Conservation (phyloP, 2,888 invertebrate genomes). For the Spialia ferax region DNA sequence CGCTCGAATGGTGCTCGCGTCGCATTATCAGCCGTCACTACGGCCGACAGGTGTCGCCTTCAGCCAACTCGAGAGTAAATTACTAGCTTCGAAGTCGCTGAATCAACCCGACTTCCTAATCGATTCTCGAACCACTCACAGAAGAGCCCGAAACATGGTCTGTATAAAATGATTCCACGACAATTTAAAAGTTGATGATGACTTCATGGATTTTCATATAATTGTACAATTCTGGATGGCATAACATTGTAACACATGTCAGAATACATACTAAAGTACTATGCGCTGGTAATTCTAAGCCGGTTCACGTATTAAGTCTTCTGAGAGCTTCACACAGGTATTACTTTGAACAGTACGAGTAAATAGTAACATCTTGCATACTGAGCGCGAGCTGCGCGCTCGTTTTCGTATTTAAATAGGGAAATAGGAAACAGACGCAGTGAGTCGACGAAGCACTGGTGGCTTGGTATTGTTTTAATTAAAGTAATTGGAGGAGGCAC, state of each 20-base stretch:
- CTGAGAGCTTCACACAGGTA: slow-evolving; percentile 51
- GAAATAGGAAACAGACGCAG: slow-evolving; percentile 84
- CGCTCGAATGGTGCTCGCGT: slow-evolving; percentile 79
- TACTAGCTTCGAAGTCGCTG: slow-evolving; percentile 83
- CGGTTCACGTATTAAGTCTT: slow-evolving; percentile 20
- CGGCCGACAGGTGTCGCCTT: slow-evolving; percentile 85
- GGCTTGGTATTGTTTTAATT: slow-evolving; percentile 86
- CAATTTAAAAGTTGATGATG: slow-evolving; percentile 43
- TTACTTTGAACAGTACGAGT: slow-evolving; percentile 58
- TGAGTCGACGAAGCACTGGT: slow-evolving; percentile 82
- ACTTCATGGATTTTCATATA: slow-evolving; percentile 24
- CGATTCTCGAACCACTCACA: slow-evolving; percentile 77
- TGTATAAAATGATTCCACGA: slow-evolving; percentile 59
- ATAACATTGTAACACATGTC: too few relatives aligned
- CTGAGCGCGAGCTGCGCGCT: slow-evolving; percentile 77
- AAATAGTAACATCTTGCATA: slow-evolving; percentile 80
- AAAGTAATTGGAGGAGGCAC: slow-evolving; percentile 86
- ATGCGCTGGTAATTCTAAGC: not conserved
- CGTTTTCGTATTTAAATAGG: slow-evolving; percentile 86
- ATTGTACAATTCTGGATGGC: slow-evolving; percentile 12
- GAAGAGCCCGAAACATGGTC: slow-evolving; percentile 62
- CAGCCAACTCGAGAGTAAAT: slow-evolving; percentile 85
- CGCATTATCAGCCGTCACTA: slow-evolving; percentile 85
- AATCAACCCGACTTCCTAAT: slow-evolving; percentile 81
- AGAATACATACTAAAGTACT: not conserved